phyloP scores from a whole-genome alignment of 2,888 invertebrate species.

The Andrena hattorfiana region DNA sequence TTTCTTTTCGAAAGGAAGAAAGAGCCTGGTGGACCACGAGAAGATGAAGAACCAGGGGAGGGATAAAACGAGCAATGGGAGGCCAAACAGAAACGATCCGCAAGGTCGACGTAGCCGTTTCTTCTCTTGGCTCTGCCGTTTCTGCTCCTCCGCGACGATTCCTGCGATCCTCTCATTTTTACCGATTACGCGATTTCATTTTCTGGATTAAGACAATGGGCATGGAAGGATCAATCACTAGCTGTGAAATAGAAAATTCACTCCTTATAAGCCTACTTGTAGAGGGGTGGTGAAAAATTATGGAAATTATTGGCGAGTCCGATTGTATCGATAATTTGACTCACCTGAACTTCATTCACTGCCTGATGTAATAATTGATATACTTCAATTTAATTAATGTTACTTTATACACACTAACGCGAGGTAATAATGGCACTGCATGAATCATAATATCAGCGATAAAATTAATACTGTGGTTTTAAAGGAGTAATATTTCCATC shows the following conservation, averaged over 20 bases:
- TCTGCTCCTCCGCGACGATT: slow-evolving; percentile 36
- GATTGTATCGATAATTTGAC: too few species aligned
- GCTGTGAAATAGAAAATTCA: neutral
- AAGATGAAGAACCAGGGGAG: slow-evolving; percentile 63
- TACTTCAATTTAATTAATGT: too few species aligned
- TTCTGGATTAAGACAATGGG: neutral
- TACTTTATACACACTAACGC: too few species aligned
- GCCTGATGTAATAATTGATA: too few species aligned
- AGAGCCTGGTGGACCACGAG: slow-evolving; percentile 48
- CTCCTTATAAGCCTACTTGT: neutral
- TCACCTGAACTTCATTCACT: too few species aligned
- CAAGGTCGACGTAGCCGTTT: slow-evolving; percentile 65
- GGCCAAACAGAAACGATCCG: slow-evolving; percentile 69
- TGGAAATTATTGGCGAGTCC: too few species aligned
- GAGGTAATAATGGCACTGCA: too few species aligned
- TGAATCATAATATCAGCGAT: too few species aligned
- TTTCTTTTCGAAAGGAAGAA: slow-evolving; percentile 69
- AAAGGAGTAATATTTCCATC: too few species aligned
- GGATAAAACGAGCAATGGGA: slow-evolving; percentile 62
- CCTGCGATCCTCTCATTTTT: slow-evolving; percentile 37
- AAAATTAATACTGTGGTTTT: too few species aligned
- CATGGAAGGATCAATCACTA: neutral
- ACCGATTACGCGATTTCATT: slow-evolving; percentile 39
- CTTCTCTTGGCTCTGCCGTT: slow-evolving; percentile 26
- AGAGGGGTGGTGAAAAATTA: neutral